Evolutionary conservation across 2,113 vertebrate species (phyloP), one percentile per base, ranked within the genome.

Genomic region (Sorex fumeus): DNA sequence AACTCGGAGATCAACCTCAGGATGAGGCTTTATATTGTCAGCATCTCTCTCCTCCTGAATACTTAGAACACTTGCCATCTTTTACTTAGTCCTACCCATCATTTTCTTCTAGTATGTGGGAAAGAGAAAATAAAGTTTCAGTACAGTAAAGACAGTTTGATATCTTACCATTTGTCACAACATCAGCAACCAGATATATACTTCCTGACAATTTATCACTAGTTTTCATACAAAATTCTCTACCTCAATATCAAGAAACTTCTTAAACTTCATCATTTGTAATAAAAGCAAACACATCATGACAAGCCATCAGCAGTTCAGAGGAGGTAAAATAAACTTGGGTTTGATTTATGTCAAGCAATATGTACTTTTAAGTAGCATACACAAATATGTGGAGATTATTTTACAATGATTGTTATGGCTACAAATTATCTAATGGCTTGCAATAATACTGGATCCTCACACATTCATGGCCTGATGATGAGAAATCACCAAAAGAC

Each of bases 311-410:
- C 43, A 50, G 25, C 15, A 11, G 32, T 34, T 72, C 74, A 81
- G 27, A 3, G 40, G 25, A 77, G 76, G 66, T 92, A 84, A 70
- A 47, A 66, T 66, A 64, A 66, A 66, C n/a, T 84, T 43, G n/a
- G 34, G 21, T 64, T 90, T 78, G 67, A 91, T 67, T 84, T 16
- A 71, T 84, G 74, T 69, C 19, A 77, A 78, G 18, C 19, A 67
- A 32, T 62, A 34, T 21, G 28, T 27, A 25, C 84, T 81, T 50
- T 45, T 85, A 84, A 67, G 47, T n/a, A 87, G 5, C 19, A 92
- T 77, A 43, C 84, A 32, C 0, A 15, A 2, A 27, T 83, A 21
- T 16, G 3, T 47, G 6, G 70, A 64, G 40, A 77, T 88, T 74
- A 71, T 57, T 80, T 64, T 60, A 30, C 32, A 84, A 69, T 74